These are phyloP conservation scores for Austrofundulus limnaeus DNA, from an alignment of 2,113 vertebrate species.

Conservation along the genomic window DNA sequence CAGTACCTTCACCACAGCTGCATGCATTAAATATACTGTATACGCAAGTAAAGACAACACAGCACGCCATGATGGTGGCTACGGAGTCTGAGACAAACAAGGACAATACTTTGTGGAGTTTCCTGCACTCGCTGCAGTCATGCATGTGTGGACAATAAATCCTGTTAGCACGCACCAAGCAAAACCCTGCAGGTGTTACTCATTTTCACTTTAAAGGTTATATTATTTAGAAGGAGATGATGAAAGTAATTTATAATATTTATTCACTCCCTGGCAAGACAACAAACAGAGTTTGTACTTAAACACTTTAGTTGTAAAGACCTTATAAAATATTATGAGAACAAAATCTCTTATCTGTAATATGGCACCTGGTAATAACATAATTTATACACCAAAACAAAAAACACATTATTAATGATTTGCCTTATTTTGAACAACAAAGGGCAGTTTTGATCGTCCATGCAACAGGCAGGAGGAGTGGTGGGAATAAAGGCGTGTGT, in stretches of 20 bases:
- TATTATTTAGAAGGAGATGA: slow-evolving; percentile 2
- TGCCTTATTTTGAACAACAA: slow-evolving; percentile 4
- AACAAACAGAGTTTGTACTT: not conserved
- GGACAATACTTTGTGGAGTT: slow-evolving; percentile 21
- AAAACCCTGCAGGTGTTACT: slow-evolving; percentile 15
- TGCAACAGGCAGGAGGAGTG: slow-evolving; percentile 50
- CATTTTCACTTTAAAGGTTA: not conserved
- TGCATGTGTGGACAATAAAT: not conserved
- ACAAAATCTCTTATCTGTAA: not conserved
- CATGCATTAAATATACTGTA: not conserved
- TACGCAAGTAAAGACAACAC: slow-evolving; percentile 24
- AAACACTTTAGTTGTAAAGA: not conserved
- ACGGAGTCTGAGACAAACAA: slow-evolving; percentile 41
- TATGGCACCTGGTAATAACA: not conserved
- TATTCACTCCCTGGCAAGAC: not conserved
- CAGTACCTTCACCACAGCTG: slow-evolving; percentile 2
- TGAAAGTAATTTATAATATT: not conserved
- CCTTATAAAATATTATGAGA: not conserved
- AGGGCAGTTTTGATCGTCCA: slow-evolving; percentile 1
- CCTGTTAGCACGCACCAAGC: slow-evolving; percentile 10
- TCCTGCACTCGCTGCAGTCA: not conserved
- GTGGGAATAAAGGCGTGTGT: not conserved
- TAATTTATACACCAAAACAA: not conserved
- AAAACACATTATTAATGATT: too few species aligned
- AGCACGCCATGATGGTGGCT: slow-evolving; percentile 33